A percentile compares a stretch with the other conserved stretches of the same genome.
Conservation (phyloP, 2,797 vertebrate species). For the Chelon auratus region DNA sequence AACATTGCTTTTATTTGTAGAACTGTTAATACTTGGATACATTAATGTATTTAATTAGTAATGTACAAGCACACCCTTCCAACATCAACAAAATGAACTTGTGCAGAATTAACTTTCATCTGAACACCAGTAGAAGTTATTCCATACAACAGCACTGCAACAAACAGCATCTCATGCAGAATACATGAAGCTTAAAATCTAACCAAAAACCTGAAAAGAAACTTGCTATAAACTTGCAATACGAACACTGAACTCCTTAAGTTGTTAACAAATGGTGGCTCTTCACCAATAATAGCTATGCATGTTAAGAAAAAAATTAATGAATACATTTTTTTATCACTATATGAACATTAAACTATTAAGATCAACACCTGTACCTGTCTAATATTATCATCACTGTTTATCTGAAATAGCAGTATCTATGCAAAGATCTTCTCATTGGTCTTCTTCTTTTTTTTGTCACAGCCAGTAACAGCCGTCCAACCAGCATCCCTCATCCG, state of each 20-base stretch:
- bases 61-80: slow-evolving; percentile 2
- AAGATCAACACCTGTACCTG: slow-evolving; percentile 13
- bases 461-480: slow-evolving; percentile 86
- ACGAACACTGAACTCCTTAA: slow-evolving; percentile 4
- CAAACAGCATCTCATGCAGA: neutral
- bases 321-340: neutral
- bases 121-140: slow-evolving; percentile 25
- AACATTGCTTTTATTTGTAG: slow-evolving; percentile 40
- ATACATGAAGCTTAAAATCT: slow-evolving; percentile 5
- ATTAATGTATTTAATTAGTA: slow-evolving; percentile 10
- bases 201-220: neutral
- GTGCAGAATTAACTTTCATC: slow-evolving; percentile 1
- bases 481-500: slow-evolving; percentile 91
- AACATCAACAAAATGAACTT: slow-evolving; percentile 20
- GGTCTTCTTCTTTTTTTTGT: slow-evolving; percentile 90
- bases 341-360: slow-evolving; percentile 50
- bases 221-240: neutral
- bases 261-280: neutral
- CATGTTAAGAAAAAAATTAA: slow-evolving; percentile 25
- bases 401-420: slow-evolving; percentile 28
- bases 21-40: slow-evolving; percentile 12
- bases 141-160: slow-evolving; percentile 5
- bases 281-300: slow-evolving; percentile 55
- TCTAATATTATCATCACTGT: neutral
- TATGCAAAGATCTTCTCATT: slow-evolving; percentile 90